Evolutionary conservation across 2,888 invertebrate species (phyloP).

Genomic region (Ceraclea dissimilis): DNA sequence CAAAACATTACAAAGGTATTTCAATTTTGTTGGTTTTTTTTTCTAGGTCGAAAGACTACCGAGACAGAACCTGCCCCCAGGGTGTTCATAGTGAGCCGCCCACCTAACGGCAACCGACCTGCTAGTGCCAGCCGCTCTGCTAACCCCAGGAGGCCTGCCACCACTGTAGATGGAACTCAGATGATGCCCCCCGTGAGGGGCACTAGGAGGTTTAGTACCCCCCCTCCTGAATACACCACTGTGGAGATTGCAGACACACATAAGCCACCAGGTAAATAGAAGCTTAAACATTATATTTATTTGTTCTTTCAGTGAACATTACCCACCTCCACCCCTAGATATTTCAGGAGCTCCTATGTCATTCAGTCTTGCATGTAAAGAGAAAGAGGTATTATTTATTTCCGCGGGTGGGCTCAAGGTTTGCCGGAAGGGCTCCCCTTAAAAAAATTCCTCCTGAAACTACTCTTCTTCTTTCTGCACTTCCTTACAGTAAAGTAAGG

Average conservation of each 20-base stretch:
- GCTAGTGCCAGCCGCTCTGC: background rate
- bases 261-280: background rate
- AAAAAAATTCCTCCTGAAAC: no score
- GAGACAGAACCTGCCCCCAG: background rate
- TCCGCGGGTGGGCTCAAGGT: no score
- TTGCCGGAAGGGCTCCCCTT: no score
- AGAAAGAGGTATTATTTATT: no score
- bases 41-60: slow-evolving; percentile 1
- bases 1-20: no score
- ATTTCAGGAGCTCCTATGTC: no score
- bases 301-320: no score
- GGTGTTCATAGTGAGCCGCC: background rate
- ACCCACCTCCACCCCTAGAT: no score
- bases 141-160: slow-evolving; percentile 6
- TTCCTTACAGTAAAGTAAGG: no score
- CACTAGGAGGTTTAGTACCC: background rate
- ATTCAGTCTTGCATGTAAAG: no score
- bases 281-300: no score
- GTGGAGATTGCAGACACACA: background rate
- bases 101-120: slow-evolving; percentile 2
- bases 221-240: background rate
- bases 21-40: background rate
- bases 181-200: background rate
- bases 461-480: no score
- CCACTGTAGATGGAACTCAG: background rate